phyloP scores from a whole-genome alignment of 2,797 vertebrate species.

The Coranthus polyacanthus region DNA sequence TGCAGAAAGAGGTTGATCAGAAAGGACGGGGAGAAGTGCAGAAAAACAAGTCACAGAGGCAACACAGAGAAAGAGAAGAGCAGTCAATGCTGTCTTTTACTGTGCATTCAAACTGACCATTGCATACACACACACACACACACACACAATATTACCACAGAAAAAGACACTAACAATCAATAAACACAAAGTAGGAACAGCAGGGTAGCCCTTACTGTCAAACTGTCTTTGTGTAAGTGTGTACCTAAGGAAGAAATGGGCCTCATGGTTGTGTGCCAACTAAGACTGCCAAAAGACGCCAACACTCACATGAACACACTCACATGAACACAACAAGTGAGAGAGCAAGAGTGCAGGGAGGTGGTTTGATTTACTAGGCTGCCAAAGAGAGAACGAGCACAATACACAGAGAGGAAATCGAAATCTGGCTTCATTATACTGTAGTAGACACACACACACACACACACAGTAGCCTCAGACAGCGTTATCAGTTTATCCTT shows the following conservation, averaged over 20 bases:
- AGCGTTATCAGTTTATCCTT: constrained; percentile 28
- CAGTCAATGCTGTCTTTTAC: constrained; percentile 10
- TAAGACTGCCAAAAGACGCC: constrained; percentile 64
- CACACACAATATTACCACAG: constrained; percentile 12
- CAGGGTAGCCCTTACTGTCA: constrained; percentile 68
- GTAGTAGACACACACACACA: constrained; percentile 18
- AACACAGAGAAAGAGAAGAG: too few species aligned
- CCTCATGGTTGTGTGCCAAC: constrained; percentile 61
- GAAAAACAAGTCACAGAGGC: constrained; percentile 40
- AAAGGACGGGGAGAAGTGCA: not conserved
- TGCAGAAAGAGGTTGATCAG: constrained; percentile 14
- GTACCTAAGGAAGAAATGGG: constrained; percentile 49
- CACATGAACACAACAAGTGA: constrained; percentile 35
- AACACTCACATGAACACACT: constrained; percentile 29
- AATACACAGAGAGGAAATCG: constrained; percentile 57
- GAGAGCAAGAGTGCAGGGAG: constrained; percentile 46
- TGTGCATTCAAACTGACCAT: constrained; percentile 7
- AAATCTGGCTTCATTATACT: constrained; percentile 44
- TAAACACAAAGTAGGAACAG: constrained; percentile 66
- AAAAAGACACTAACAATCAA: constrained; percentile 65
- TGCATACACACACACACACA: not conserved
- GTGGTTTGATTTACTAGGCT: constrained; percentile 64
- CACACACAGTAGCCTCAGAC: constrained; percentile 14
- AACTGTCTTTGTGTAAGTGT: constrained; percentile 47
- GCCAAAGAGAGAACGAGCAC: constrained; percentile 55